Evolutionary conservation across 2,797 vertebrate genomes (phyloP), one percentile per base, ranked within the genome.

Genomic region (Coregonus sp.): DNA sequence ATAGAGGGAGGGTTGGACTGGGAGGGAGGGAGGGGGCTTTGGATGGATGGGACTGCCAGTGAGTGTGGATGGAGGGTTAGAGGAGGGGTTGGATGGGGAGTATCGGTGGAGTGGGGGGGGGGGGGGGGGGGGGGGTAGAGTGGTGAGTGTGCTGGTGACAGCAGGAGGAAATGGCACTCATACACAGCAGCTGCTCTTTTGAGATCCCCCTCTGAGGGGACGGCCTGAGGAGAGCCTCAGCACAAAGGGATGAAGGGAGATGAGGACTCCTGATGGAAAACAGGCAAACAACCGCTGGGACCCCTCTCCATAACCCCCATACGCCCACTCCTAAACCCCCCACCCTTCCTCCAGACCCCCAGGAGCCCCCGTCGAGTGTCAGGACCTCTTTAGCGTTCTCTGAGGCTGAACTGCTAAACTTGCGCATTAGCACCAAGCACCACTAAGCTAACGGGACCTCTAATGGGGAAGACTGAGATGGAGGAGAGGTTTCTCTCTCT

Each of bases 221-320:
- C 86, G 91, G 92, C 93, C 92, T 85, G 91, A 93, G 91, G 94
- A 90, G 90, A 88, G 89, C 87, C 86, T 89, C 79, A 89, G 89
- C 94, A 95, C 94, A 96, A 96, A 96, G 92, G 95, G 95, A 95
- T 95, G 96, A 95, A 95, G 9, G 94, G 91, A 92, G 95, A 94
- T 95, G 94, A 95, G 94, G 95, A 92, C 93, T 93, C 90, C 87
- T 92, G 91, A 95, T 94, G 92, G 90, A 94, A 93, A 95, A 93
- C 91, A 94, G 94, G 94, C 91, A 95, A 95, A 94, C 91, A 95
- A 96, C 93, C 93, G 93, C 94, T 91, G 92, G 94, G 94, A 94
- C 94, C 94, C 89, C 76, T 90, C 87, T 90, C 78, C 74, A 70
- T 20, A 50, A 73, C 86, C 75, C 82, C 12, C 70, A 6, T 35